phyloP scores from a whole-genome alignment of 2,113 vertebrate species.

The Phrynocephalus versicolor region DNA sequence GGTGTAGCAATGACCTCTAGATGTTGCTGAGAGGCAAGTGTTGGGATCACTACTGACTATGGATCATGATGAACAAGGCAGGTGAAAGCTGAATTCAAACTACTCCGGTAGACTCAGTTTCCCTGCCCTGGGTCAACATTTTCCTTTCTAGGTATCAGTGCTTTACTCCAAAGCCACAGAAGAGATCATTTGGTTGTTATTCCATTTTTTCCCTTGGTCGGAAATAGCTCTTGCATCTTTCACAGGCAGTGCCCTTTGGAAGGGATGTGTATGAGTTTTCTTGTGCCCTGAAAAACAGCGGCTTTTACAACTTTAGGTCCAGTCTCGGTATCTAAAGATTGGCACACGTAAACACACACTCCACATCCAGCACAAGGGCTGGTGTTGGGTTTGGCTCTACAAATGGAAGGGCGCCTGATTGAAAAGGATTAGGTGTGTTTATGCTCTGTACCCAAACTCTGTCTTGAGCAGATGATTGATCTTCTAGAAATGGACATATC shows the following conservation, averaged over 20 bases:
- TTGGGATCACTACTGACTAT: no score
- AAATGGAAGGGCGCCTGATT: background rate
- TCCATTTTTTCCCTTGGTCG: background rate
- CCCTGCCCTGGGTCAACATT: background rate
- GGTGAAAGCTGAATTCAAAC: no score
- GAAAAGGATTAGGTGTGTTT: slow-evolving; percentile 39
- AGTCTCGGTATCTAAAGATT: slow-evolving; percentile 38
- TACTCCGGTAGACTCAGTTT: no score
- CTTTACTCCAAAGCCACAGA: background rate
- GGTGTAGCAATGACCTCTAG: no score
- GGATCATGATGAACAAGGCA: no score
- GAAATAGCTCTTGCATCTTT: background rate
- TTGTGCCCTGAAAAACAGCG: background rate
- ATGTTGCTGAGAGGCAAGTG: no score
- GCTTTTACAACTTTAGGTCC: slow-evolving; percentile 55
- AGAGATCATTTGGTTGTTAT: background rate
- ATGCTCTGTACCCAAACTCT: slow-evolving; percentile 25
- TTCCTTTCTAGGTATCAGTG: background rate
- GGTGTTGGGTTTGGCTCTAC: slow-evolving; percentile 17
- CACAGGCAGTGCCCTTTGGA: background rate
- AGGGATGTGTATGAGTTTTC: background rate
- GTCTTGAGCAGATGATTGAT: slow-evolving; percentile 23
- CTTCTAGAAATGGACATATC: slow-evolving; percentile 17
- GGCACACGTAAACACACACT: slow-evolving; percentile 51
- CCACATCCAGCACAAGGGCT: slow-evolving; percentile 21